Conservation (phyloP, 30 jellyfish, hydroid and myxozoan species). For the Pseudorhiza aurosa region DNA sequence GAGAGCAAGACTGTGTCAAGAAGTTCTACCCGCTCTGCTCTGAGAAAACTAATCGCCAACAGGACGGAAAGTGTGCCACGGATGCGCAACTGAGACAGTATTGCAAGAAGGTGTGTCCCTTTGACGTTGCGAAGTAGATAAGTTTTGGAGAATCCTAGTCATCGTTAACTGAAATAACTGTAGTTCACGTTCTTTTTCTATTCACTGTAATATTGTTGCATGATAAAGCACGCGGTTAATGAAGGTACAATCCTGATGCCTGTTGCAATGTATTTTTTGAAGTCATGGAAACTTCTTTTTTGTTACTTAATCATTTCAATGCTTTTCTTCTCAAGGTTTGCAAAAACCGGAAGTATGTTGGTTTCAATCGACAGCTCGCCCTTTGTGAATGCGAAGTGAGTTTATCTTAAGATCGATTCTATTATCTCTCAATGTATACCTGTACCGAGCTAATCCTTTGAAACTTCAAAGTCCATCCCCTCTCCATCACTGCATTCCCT, state of each 20-base stretch:
- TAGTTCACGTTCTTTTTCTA: neutral
- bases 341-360: slow-evolving; percentile 55
- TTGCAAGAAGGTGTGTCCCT: slow-evolving; percentile 48
- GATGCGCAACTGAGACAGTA: slow-evolving; percentile 59
- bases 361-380: slow-evolving; percentile 83
- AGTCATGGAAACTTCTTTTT: too few species aligned
- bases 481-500: too few species aligned
- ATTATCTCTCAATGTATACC: too few species aligned
- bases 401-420: too few species aligned
- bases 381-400: slow-evolving; percentile 81
- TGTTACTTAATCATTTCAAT: neutral
- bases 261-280: too few species aligned
- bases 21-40: slow-evolving; percentile 86
- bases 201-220: neutral
- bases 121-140: too few species aligned
- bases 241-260: too few species aligned
- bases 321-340: slow-evolving; percentile 58
- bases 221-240: too few species aligned
- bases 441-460: too few species aligned
- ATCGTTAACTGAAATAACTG: too few species aligned
- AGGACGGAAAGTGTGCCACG: slow-evolving; percentile 80
- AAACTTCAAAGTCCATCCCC: too few species aligned
- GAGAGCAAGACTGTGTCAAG: slow-evolving; percentile 88
- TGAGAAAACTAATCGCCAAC: slow-evolving; percentile 81
- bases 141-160: too few species aligned